Conservation (phyloP, 1,140 invertebrate species). For the Limonius californicus region DNA sequence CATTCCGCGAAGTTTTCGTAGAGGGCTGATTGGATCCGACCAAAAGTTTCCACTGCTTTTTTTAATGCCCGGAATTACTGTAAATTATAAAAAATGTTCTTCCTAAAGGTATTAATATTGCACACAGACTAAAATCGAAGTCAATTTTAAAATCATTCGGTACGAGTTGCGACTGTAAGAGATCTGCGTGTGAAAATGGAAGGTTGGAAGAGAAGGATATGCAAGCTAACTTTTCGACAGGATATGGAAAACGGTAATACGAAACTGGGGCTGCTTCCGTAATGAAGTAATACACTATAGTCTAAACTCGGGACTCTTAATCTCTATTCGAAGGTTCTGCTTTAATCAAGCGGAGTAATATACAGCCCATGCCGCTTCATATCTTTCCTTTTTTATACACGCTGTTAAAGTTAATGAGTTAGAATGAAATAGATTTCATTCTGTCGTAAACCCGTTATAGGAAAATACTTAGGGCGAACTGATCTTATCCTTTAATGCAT, state of each 20-base stretch:
- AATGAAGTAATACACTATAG: slow-evolving; percentile 11
- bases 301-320: slow-evolving; percentile 23
- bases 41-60: no score
- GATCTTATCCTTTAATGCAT: slow-evolving; percentile 40
- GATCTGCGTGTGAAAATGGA: no score
- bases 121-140: no score
- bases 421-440: slow-evolving; percentile 40
- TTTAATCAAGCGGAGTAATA: slow-evolving; percentile 38
- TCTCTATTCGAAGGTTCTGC: slow-evolving; percentile 33
- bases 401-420: slow-evolving; percentile 42
- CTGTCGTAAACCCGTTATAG: slow-evolving; percentile 39
- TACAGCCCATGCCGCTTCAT: slow-evolving; percentile 27
- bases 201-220: not conserved
- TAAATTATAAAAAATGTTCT: no score
- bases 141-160: no score
- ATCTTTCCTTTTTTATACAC: slow-evolving; percentile 36
- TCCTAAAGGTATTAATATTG: no score
- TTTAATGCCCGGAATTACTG: no score
- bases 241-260: slow-evolving; percentile 9
- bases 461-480: slow-evolving; percentile 36
- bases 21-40: no score
- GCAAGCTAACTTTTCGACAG: not conserved
- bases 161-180: no score
- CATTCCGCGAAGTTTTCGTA: no score
- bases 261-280: slow-evolving; percentile 3